Evolutionary conservation across 2,888 invertebrate species (phyloP).

Genomic region (Nebria brevicollis): DNA sequence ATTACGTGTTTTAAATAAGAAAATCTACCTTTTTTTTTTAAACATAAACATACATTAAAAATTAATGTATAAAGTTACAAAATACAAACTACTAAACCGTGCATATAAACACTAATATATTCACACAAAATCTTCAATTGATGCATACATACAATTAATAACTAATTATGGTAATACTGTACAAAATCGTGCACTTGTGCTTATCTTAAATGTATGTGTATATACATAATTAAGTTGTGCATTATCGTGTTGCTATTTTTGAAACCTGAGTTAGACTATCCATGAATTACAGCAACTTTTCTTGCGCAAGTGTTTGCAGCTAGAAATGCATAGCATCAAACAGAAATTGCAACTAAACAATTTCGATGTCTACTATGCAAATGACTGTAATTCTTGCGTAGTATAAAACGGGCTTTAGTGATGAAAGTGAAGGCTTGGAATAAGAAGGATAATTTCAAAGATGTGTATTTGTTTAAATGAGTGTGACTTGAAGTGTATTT

Average conservation of each 20-base stretch:
- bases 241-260: constrained; percentile 42
- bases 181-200: constrained; percentile 38
- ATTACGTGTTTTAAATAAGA: background rate
- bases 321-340: no score
- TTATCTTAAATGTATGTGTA: constrained; percentile 19
- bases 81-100: background rate
- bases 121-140: background rate
- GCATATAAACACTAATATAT: background rate
- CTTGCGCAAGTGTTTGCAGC: no score
- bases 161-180: constrained; percentile 19
- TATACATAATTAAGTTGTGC: constrained; percentile 27
- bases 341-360: no score
- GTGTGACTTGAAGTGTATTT: constrained; percentile 6
- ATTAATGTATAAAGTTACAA: background rate
- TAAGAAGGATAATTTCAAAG: background rate
- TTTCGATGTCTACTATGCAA: no score
- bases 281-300: no score
- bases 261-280: no score
- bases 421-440: constrained; percentile 5
- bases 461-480: background rate
- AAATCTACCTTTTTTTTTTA: background rate
- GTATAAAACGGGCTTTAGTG: background rate
- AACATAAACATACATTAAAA: background rate
- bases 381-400: no score
- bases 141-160: constrained; percentile 10